Base-by-base conservation (phyloP, 2,113 vertebrate genomes). In the Grammomys dolichurus region DNA sequence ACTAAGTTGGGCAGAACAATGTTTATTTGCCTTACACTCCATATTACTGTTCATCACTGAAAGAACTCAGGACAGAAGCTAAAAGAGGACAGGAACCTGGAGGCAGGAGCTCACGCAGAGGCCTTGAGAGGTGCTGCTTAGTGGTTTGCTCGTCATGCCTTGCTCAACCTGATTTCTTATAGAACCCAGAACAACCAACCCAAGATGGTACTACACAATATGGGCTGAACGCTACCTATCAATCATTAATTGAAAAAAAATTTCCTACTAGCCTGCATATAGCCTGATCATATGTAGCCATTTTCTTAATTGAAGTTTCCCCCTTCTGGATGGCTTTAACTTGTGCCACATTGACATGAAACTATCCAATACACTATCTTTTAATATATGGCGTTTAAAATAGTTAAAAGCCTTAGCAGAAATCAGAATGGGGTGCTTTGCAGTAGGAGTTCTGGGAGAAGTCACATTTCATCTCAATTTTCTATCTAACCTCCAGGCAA, bases 341-440 rank as follows among this genome's bases (percentile, higher is more conserved):
- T 40, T 16, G 22, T 82, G 1, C 5, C 36, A 82, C 40, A 6
- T 40, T 82, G 20, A 26, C 22, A 82, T 40, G 58, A 60, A 60
- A 40, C 36, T 40, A 60, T 82, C 56, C 12, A 82, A 22, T 26
- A 40, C 14, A 82, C 48, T 33, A 19, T 73, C 28, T 93, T 95
- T 96, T 90, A 94, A n/a, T 96, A 43, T 20, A 78, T 81, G 24
- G 14, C 65, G 81, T 93, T 90, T 67, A 85, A 90, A 93, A 85
- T 88, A 95, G 89, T 94, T 91, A 80, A 94, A 91, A 94, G 22
- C 60, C 12, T 31, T 77, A 56, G 73, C 65, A 87, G 36, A 20
- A 87, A 69, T 94, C 65, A 46, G 86, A 94, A 72, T 93, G 87
- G 94, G 31, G 33, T 85, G 63, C 40, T 91, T 93, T 72, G 67